These are phyloP conservation scores for Bombus balteatus DNA, from an alignment of 1,140 invertebrate species.

Conservation along the genomic window DNA sequence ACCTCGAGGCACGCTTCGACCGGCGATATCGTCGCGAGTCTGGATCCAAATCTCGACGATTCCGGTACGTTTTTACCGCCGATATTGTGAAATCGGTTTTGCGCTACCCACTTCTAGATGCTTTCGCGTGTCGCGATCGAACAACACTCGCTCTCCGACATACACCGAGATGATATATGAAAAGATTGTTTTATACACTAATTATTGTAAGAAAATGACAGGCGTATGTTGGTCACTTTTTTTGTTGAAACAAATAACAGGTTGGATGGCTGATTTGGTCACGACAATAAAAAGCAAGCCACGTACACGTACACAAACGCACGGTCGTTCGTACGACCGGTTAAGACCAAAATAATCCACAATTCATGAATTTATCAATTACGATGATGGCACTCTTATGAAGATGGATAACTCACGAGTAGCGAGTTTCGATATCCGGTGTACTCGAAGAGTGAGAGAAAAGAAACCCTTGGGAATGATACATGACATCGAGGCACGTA, in stretches of 20 bases:
- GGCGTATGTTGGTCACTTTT: background rate
- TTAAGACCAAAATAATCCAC: conserved; percentile 16
- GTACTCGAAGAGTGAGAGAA: conserved; percentile 9
- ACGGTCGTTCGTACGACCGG: background rate
- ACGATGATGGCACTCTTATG: background rate
- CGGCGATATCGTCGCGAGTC: conserved; percentile 80
- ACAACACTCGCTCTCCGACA: conserved; percentile 12
- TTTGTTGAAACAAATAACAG: background rate
- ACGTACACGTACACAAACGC: background rate
- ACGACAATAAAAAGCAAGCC: conserved; percentile 44
- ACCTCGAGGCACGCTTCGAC: conserved; percentile 80
- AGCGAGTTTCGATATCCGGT: background rate
- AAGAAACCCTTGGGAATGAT: background rate
- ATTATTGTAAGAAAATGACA: background rate
- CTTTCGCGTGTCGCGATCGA: conserved; percentile 26
- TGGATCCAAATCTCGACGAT: conserved; percentile 86
- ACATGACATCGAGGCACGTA: conserved; percentile 16
- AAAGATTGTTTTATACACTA: background rate
- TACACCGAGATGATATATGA: background rate
- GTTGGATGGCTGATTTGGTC: conserved; percentile 10
- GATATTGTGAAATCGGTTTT: conserved; percentile 83
- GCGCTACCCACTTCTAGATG: conserved; percentile 80
- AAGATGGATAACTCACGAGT: background rate
- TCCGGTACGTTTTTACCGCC: conserved; percentile 87
- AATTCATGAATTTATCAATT: background rate